Evolutionary conservation across 2,888 invertebrate genomes (phyloP).

Genomic region (Conomelus anceps): DNA sequence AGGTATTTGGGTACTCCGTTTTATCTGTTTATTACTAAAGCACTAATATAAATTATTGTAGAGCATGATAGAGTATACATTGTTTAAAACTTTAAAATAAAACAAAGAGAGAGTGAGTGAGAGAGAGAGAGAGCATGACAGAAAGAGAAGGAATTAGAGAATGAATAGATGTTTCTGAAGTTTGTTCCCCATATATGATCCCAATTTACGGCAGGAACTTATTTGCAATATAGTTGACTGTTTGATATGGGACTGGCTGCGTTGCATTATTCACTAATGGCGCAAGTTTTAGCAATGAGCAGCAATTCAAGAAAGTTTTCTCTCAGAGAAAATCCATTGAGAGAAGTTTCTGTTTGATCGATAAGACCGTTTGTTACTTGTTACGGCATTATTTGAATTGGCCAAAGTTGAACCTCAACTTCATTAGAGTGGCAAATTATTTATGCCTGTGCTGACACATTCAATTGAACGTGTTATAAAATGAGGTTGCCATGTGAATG

Average conservation of each 20-base stretch:
- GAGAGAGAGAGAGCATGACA: too few species aligned
- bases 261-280: not conserved
- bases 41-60: too few species aligned
- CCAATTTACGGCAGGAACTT: not conserved
- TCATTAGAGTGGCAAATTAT: not conserved
- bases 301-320: not conserved
- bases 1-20: too few species aligned
- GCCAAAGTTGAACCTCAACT: not conserved
- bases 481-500: not conserved
- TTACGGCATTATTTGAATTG: not conserved
- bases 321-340: not conserved
- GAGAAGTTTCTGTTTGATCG: not conserved
- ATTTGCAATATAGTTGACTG: not conserved
- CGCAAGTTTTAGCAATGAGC: not conserved
- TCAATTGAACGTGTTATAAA: not conserved
- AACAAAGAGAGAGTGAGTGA: too few species aligned
- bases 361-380: not conserved
- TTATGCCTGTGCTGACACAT: not conserved
- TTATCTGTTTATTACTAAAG: too few species aligned
- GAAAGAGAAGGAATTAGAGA: not conserved
- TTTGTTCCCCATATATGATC: not conserved
- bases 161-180: not conserved
- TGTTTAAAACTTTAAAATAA: too few species aligned
- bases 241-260: not conserved
- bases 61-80: too few species aligned